These are phyloP conservation scores for Epinotia nisella DNA, from an alignment of 2,888 invertebrate genomes.

Conservation along the genomic window DNA sequence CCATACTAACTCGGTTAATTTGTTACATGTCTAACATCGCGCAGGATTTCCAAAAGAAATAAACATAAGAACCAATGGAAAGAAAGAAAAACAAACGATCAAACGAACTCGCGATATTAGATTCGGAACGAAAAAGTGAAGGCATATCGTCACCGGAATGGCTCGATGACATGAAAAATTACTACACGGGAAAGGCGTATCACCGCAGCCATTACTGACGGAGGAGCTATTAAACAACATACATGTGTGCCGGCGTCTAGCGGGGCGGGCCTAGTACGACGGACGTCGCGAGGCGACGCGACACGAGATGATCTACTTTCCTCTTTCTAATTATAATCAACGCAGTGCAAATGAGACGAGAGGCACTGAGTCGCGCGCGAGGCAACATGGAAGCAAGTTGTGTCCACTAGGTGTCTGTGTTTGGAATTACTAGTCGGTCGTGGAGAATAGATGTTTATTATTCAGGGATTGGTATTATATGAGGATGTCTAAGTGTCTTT, in stretches of 20 bases:
- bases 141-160: constrained; percentile 39
- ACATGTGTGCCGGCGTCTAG: not conserved
- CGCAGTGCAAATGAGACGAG: too few relatives aligned
- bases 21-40: constrained; percentile 13
- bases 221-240: constrained; percentile 38
- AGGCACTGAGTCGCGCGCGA: not conserved
- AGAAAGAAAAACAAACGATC: constrained; percentile 36
- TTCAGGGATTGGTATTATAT: not conserved
- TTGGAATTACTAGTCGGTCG: constrained; percentile 3
- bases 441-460: not conserved
- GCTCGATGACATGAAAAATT: constrained; percentile 43
- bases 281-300: too few relatives aligned
- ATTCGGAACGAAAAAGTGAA: constrained; percentile 35
- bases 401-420: not conserved
- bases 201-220: constrained; percentile 27
- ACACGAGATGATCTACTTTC: too few relatives aligned
- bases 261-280: too few relatives aligned
- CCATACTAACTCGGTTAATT: constrained; percentile 2
- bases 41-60: constrained; percentile 17
- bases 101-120: constrained; percentile 29
- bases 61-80: constrained; percentile 32
- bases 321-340: too few relatives aligned
- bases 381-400: not conserved
- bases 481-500: not conserved
- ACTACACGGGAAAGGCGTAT: constrained; percentile 41